These are phyloP conservation scores for Myotis daubentonii DNA, from an alignment of 2,797 vertebrate species.

Conservation along the genomic window DNA sequence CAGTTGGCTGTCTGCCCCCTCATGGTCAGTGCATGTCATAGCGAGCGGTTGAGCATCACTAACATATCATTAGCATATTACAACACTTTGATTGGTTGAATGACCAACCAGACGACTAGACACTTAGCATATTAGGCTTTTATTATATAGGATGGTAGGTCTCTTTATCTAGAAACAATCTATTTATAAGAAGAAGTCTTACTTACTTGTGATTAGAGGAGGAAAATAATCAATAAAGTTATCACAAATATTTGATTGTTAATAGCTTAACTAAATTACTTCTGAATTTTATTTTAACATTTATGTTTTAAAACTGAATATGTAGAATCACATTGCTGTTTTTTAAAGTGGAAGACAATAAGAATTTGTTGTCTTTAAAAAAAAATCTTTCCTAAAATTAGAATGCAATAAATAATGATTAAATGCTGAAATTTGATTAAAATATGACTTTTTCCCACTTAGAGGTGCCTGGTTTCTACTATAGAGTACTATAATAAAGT, in stretches of 20 bases:
- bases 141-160: not conserved
- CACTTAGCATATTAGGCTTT: too few relatives aligned
- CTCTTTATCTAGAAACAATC: not conserved
- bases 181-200: not conserved
- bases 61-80: too few relatives aligned
- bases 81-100: too few relatives aligned
- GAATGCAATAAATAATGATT: not conserved
- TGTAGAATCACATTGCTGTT: not conserved
- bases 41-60: fast-evolving
- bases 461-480: not conserved
- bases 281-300: not conserved
- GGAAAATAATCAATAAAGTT: not conserved
- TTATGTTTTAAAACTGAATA: not conserved
- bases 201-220: not conserved
- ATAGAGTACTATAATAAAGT: not conserved
- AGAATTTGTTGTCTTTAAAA: not conserved
- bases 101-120: too few relatives aligned
- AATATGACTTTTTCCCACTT: not conserved
- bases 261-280: not conserved
- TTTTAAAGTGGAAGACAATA: not conserved
- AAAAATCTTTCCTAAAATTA: not conserved
- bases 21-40: too few relatives aligned
- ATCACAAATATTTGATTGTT: not conserved
- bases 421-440: not conserved
- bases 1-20: too few relatives aligned